Evolutionary conservation across 1,140 invertebrate genomes (phyloP).

Genomic region (Ceratosolen solmsi): DNA sequence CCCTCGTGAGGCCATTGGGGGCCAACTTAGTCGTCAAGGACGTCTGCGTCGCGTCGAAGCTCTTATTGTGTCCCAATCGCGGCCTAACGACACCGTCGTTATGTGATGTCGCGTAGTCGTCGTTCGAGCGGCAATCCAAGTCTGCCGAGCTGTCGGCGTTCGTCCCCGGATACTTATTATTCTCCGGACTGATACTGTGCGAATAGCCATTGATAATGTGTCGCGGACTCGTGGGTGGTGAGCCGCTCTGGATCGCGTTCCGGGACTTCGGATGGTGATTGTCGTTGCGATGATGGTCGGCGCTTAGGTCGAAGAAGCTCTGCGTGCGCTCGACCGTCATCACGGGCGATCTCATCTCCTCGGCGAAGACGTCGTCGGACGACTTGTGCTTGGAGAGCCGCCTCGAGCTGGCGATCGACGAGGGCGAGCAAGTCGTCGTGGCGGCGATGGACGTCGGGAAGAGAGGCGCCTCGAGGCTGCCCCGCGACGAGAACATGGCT

Average conservation of each 20-base stretch:
- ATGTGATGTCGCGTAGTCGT: background rate
- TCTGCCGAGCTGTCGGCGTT: background rate
- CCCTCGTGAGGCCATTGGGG: constrained; percentile 64
- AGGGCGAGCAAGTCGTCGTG: constrained; percentile 51
- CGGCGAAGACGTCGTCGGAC: constrained; percentile 73
- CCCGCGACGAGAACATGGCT: constrained; percentile 84
- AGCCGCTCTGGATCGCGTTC: constrained; percentile 52
- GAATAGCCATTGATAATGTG: constrained; percentile 24
- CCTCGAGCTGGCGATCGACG: constrained; percentile 53
- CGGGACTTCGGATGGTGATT: constrained; percentile 54
- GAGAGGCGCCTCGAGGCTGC: constrained; percentile 61
- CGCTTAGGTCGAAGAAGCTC: constrained; percentile 67
- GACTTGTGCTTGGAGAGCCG: constrained; percentile 72
- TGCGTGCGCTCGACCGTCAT: constrained; percentile 63
- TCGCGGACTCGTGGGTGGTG: constrained; percentile 46
- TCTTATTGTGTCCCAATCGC: constrained; percentile 1
- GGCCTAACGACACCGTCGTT: background rate
- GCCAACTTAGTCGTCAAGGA: background rate
- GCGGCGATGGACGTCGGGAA: constrained; percentile 55
- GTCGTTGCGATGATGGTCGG: constrained; percentile 44
- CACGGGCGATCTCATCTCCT: constrained; percentile 56
- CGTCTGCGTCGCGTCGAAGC: constrained; percentile 13
- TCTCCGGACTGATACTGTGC: background rate
- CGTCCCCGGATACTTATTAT: background rate
- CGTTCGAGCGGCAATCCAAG: background rate